A percentile compares a stretch with the other conserved stretches of the same genome.
phyloP scores from a whole-genome alignment of 2,888 invertebrate genomes.

The Tenodera sinensis region DNA sequence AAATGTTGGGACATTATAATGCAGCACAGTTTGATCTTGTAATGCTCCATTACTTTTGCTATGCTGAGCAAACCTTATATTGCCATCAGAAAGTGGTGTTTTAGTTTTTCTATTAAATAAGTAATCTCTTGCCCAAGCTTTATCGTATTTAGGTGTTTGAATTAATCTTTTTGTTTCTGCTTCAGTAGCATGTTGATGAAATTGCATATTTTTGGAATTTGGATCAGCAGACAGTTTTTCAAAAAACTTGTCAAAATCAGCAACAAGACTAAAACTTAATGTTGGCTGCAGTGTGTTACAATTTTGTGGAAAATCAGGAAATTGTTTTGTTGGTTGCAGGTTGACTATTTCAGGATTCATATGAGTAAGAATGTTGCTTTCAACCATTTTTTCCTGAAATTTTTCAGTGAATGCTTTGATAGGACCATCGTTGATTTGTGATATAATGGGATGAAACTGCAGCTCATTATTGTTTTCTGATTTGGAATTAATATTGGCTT shows the following conservation, averaged over 20 bases:
- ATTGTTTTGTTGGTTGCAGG: not conserved
- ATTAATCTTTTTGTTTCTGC: not conserved
- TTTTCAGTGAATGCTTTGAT: not conserved
- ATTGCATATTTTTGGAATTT: not conserved
- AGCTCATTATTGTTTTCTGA: not conserved
- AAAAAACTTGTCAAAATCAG: not conserved
- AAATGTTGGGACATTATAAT: not conserved
- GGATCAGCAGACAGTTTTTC: not conserved
- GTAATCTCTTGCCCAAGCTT: not conserved
- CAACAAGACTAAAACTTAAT: not conserved
- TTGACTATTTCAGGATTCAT: not conserved
- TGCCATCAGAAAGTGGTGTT: not conserved
- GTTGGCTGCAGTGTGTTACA: not conserved
- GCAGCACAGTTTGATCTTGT: not conserved
- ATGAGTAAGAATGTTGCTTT: not conserved
- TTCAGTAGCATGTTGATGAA: not conserved
- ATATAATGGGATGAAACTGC: not conserved
- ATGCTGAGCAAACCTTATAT: not conserved
- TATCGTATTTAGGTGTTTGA: not conserved
- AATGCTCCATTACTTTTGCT: not conserved
- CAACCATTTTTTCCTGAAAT: not conserved
- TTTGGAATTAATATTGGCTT: not conserved
- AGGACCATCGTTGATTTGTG: not conserved
- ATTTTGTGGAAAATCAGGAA: not conserved
- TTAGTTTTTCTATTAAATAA: not conserved